phyloP scores from a whole-genome alignment of 2,888 invertebrate genomes.

The Sericinus montela region DNA sequence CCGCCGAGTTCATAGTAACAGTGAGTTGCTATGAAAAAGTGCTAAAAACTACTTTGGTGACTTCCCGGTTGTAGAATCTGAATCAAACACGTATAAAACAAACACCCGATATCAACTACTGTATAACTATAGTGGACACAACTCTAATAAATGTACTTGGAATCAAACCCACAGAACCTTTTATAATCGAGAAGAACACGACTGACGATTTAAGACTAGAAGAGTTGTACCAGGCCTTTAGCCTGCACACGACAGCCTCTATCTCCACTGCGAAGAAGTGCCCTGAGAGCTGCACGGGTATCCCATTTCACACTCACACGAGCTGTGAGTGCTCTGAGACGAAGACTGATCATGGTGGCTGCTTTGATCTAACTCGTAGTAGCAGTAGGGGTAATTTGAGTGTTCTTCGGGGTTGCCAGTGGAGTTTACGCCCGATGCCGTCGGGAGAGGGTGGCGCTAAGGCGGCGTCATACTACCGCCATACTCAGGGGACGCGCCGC shows the following conservation, averaged over 20 bases:
- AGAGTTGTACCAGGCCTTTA: no score
- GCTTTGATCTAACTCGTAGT: neutral
- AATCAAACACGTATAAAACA: no score
- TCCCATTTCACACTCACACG: slow-evolving; percentile 4
- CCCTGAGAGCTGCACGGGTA: slow-evolving; percentile 1
- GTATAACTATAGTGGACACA: no score
- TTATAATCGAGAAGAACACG: no score
- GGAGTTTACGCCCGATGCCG: slow-evolving; percentile 38
- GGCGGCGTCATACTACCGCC: slow-evolving; percentile 76
- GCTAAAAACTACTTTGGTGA: no score
- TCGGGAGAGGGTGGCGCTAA: slow-evolving; percentile 57
- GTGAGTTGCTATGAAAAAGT: no score
- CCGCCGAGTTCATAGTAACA: no score
- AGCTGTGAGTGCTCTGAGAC: neutral
- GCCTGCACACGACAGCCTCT: neutral
- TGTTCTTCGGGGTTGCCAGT: slow-evolving; percentile 20
- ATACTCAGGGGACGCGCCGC: slow-evolving; percentile 77
- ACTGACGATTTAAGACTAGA: no score
- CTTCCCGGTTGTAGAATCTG: no score
- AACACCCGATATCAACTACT: no score
- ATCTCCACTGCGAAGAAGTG: slow-evolving; percentile 8
- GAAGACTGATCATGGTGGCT: neutral
- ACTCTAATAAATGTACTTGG: no score
- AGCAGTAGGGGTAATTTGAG: slow-evolving; percentile 5
- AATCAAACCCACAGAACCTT: no score